Conservation (phyloP, 2,113 vertebrate genomes). For the Erythrocercus mccallii region DNA sequence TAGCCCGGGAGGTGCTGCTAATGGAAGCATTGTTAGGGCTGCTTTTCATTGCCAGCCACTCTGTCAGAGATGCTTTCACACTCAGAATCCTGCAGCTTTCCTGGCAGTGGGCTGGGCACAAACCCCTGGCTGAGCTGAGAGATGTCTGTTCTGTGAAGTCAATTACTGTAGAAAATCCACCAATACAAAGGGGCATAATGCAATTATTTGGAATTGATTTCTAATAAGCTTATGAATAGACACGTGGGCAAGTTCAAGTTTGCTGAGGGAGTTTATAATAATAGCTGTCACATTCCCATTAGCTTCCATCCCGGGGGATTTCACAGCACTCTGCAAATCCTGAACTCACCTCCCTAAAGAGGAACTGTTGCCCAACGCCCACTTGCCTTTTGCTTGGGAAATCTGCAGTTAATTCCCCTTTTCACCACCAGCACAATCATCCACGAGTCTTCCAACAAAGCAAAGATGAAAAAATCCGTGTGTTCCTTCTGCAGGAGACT, state of each 20-base stretch:
- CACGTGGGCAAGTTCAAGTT: conserved; percentile 1
- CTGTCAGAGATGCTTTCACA: not conserved
- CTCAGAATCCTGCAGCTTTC: not conserved
- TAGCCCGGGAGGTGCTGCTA: not conserved
- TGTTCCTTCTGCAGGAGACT: not conserved
- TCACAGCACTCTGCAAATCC: not conserved
- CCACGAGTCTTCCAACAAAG: not conserved
- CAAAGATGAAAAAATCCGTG: rapidly evolving
- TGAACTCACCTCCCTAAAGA: not conserved
- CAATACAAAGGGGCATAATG: conserved; percentile 9
- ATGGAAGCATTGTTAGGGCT: not conserved
- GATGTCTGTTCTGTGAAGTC: conserved; percentile 5
- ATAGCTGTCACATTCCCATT: conserved; percentile 7
- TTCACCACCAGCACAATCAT: not conserved
- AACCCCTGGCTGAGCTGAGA: not conserved
- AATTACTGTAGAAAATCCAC: conserved; percentile 36
- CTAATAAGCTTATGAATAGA: conserved; percentile 35
- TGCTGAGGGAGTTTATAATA: conserved; percentile 17
- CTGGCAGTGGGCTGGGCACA: not conserved
- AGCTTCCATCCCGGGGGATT: not conserved
- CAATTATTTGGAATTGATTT: conserved; percentile 46
- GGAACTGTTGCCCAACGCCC: not conserved
- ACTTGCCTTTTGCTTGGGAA: not conserved
- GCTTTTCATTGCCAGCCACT: not conserved
- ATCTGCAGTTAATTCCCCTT: not conserved